These are phyloP conservation scores for Diabrotica virgifera DNA, from an alignment of 1,140 invertebrate genomes.

Conservation along the genomic window DNA sequence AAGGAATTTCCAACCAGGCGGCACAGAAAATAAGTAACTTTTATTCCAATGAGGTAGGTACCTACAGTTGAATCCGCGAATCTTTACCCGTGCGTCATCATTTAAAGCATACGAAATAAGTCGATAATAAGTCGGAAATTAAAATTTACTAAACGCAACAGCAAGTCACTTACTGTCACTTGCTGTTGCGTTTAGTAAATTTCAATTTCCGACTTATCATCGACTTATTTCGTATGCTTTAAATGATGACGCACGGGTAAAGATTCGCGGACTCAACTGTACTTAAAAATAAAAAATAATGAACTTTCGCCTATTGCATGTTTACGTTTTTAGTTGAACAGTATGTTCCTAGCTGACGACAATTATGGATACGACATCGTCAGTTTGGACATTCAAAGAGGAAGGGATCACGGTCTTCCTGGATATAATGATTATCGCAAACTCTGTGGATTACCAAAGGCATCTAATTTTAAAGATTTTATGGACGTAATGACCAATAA, in stretches of 20 bases:
- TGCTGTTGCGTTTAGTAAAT: too few relatives aligned
- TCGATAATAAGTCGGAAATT: too few relatives aligned
- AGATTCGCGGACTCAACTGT: too few relatives aligned
- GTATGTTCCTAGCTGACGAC: conserved; percentile 32
- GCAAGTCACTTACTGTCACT: too few relatives aligned
- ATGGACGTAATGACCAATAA: conserved; percentile 66
- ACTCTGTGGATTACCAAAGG: conserved; percentile 49
- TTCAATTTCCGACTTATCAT: too few relatives aligned
- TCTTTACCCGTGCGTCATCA: too few relatives aligned
- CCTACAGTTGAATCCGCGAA: too few relatives aligned
- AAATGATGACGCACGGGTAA: too few relatives aligned
- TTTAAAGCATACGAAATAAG: too few relatives aligned
- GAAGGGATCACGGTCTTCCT: conserved; percentile 64
- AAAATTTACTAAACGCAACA: too few relatives aligned
- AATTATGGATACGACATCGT: conserved; percentile 48
- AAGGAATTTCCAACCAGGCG: background rate
- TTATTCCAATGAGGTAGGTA: background rate
- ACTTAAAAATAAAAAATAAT: background rate
- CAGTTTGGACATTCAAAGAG: conserved; percentile 58
- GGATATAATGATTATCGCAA: conserved; percentile 55
- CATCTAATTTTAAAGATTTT: conserved; percentile 65
- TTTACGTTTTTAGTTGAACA: conserved; percentile 30
- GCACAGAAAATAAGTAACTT: background rate
- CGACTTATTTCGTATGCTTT: too few relatives aligned
- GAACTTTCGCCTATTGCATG: background rate